A percentile compares a stretch with the other conserved stretches of the same genome.
Conservation (phyloP, 1,140 invertebrate species). For the Pseudomyrmex concolor region DNA sequence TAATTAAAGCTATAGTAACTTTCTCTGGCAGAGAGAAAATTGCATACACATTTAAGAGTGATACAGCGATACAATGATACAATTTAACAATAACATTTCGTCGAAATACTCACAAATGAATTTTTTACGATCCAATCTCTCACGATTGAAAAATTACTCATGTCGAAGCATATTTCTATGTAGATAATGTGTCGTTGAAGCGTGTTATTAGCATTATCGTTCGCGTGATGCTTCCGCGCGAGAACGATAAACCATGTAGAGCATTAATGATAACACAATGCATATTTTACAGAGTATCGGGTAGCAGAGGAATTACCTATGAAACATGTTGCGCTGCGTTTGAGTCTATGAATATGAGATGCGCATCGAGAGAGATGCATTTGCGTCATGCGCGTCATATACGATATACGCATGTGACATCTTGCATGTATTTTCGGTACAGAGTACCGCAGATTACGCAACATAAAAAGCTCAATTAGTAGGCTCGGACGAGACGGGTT, state of each 20-base stretch:
- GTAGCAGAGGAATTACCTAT: conserved; percentile 48
- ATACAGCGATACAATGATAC: background rate
- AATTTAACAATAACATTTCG: too few species aligned
- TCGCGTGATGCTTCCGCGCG: conserved; percentile 1
- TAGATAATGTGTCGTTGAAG: conserved; percentile 22
- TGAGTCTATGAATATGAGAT: conserved; percentile 61
- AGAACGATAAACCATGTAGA: conserved; percentile 16
- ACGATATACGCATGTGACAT: background rate
- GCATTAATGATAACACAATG: conserved; percentile 59
- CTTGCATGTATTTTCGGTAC: conserved; percentile 15
- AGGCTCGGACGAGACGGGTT: background rate
- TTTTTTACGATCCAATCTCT: conserved; percentile 5
- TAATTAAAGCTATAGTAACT: too few species aligned
- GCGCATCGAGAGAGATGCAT: conserved; percentile 17
- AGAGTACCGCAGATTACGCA: conserved; percentile 12
- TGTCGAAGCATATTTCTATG: background rate
- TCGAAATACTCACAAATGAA: background rate
- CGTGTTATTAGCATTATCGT: conserved; percentile 51
- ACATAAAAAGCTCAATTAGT: conserved; percentile 9
- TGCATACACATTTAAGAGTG: background rate
- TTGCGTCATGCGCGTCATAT: background rate
- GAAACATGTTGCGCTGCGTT: conserved; percentile 59
- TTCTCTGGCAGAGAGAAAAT: background rate
- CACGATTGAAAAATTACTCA: conserved; percentile 33
- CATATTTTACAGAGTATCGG: conserved; percentile 60